Base-by-base conservation (phyloP, 1,140 invertebrate species). In the Hydropsyche tenuis region DNA sequence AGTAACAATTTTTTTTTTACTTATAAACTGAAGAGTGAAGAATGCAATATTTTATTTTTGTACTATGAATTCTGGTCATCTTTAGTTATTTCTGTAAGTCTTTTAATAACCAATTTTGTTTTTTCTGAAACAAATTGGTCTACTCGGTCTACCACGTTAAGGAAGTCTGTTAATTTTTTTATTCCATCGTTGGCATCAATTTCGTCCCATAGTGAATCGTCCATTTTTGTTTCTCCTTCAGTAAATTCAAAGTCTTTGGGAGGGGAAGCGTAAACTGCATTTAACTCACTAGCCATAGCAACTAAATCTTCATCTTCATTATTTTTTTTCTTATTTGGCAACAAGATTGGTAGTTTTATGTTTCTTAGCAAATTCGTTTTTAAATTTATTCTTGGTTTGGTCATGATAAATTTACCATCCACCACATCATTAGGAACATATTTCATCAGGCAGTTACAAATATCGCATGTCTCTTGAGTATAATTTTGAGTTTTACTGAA, bases 361-460 rank as follows among this genome's bases (percentile, higher is more conserved):
- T n/a, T 14, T 23, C n/a, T 48, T 22, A n/a, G 65, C 45, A 43
- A 23, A n/a, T 48, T n/a, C 23, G 18, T 22, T 11, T n/a, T 48
- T 1, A 20, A 16, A 7, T 14, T 25, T n/a, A 2, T 7, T 25
- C 20, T 5, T 9, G 0, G 20, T 22, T 42, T 25, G 48, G n/a
- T 23, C 27, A 71, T 64, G 14, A 73, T 23, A 18, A 73, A 73
- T 20, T 20, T 48, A 4, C 72, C 72, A 25, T 73, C 27, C n/a
- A 51, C 46, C 0, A 73, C 60, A 12, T 45, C 30, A 12, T 43
- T 70, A 14, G 76, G 73, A 48, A 73, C 56, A 18, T 60, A 62
- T 48, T 75, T 75, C 66, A 73, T 65, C 6, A 77, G 53, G 20
- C 73, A 77, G 22, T 75, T 66, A 71, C 76, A 77, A 16, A 77